Conservation (phyloP, 2,797 vertebrate species). For the Onychomys torridus region DNA sequence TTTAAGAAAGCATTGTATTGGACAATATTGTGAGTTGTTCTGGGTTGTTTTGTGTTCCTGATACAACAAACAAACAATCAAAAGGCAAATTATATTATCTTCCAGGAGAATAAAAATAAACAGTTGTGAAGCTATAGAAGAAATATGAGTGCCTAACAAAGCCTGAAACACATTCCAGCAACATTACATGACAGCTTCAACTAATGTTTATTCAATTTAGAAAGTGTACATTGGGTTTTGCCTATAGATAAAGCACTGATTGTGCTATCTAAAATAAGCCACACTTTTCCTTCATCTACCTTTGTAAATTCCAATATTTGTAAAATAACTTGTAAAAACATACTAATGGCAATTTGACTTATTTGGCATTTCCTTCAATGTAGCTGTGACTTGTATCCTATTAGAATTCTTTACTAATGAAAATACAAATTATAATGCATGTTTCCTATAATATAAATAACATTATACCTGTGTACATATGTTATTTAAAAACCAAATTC, state of each 20-base stretch:
- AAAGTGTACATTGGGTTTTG: neutral
- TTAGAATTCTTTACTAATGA: neutral
- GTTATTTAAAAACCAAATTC: neutral
- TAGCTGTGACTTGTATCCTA: neutral
- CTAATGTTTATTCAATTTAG: slow-evolving; percentile 4
- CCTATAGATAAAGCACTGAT: neutral
- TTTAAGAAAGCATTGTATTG: neutral
- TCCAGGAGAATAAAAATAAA: neutral
- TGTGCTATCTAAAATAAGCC: neutral
- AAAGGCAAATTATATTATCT: neutral
- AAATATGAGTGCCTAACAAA: neutral
- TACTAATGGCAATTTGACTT: neutral
- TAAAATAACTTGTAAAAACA: neutral
- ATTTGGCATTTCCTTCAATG: neutral
- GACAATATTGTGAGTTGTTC: neutral
- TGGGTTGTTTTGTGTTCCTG: neutral
- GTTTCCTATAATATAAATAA: neutral
- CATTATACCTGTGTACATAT: no score
- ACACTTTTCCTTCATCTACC: neutral
- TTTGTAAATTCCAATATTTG: neutral
- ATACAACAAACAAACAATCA: neutral
- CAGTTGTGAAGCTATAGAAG: neutral
- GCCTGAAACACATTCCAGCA: neutral
- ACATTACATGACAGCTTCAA: neutral
- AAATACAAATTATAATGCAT: neutral